Evolutionary conservation across 2,797 vertebrate genomes (phyloP).

Genomic region (Meda fulgida): DNA sequence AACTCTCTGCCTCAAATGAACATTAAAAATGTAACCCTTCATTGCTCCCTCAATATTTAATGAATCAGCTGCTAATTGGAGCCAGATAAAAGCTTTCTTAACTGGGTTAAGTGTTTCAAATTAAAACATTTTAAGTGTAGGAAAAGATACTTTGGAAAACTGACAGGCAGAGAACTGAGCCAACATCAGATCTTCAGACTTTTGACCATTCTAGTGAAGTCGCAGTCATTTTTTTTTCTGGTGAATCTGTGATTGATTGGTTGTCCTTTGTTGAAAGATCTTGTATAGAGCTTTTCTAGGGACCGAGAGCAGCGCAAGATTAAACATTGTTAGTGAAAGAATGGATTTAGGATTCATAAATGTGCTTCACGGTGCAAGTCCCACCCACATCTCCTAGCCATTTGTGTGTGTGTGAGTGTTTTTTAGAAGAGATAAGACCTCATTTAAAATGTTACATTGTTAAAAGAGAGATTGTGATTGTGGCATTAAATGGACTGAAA

Average conservation of each 20-base stretch:
- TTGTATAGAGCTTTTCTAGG: constrained; percentile 30
- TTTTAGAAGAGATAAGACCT: constrained; percentile 38
- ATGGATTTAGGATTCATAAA: constrained; percentile 36
- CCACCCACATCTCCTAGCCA: constrained; percentile 24
- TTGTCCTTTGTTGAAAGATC: constrained; percentile 32
- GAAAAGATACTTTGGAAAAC: constrained; percentile 31
- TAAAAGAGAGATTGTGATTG: constrained; percentile 50
- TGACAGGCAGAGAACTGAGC: background rate
- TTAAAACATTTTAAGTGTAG: constrained; percentile 62
- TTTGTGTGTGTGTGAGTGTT: constrained; percentile 4
- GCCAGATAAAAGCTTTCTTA: constrained; percentile 63
- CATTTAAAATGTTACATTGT: constrained; percentile 39
- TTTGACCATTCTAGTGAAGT: background rate
- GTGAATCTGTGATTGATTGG: constrained; percentile 16
- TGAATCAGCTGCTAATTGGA: constrained; percentile 64
- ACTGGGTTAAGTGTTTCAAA: constrained; percentile 64
- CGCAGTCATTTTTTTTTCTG: background rate
- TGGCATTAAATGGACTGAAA: constrained; percentile 54
- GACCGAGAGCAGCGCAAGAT: constrained; percentile 1
- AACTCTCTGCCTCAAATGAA: constrained; percentile 55
- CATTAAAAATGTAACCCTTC: constrained; percentile 65
- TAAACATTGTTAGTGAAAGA: constrained; percentile 36
- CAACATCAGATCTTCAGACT: constrained; percentile 29
- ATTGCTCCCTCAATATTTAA: constrained; percentile 63
- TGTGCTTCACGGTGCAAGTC: constrained; percentile 11